Evolutionary conservation across 2,113 vertebrate species (phyloP).

Genomic region (Sphaerodactylus townsendi): DNA sequence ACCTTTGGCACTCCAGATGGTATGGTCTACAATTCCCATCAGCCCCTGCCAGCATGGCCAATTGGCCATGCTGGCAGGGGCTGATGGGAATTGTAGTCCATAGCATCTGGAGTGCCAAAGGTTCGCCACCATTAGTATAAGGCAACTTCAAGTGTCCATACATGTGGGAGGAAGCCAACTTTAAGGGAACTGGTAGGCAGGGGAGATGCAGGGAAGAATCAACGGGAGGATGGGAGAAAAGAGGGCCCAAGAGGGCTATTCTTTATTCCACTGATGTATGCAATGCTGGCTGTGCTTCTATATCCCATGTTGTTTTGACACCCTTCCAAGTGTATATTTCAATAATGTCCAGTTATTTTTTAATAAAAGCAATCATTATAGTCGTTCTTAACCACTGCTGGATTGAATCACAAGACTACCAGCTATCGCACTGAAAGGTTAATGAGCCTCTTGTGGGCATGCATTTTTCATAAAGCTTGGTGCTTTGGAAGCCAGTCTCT

Average conservation of each 20-base stretch:
- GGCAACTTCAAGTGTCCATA: too few relatives aligned
- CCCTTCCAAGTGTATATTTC: not conserved
- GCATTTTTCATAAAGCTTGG: conserved; percentile 34
- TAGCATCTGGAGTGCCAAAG: too few relatives aligned
- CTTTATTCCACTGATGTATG: not conserved
- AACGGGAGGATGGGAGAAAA: too few relatives aligned
- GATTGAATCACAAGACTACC: not conserved
- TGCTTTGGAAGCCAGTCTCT: not conserved
- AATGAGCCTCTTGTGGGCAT: conserved; percentile 6
- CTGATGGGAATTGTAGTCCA: too few relatives aligned
- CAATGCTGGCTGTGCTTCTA: not conserved
- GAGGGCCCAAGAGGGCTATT: not conserved
- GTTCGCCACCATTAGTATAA: too few relatives aligned
- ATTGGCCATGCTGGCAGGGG: too few relatives aligned
- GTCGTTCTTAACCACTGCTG: not conserved
- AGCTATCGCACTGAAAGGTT: conserved; percentile 3
- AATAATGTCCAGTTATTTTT: not conserved
- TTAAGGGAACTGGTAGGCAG: too few relatives aligned
- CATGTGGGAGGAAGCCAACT: too few relatives aligned
- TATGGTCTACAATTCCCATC: too few relatives aligned
- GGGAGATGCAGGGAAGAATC: too few relatives aligned
- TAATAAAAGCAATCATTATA: conserved; percentile 31
- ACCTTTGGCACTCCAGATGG: too few relatives aligned
- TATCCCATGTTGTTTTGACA: conserved; percentile 8
- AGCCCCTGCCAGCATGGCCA: too few relatives aligned